Conservation (phyloP, 1,140 invertebrate species). For the Drosophila auraria region DNA sequence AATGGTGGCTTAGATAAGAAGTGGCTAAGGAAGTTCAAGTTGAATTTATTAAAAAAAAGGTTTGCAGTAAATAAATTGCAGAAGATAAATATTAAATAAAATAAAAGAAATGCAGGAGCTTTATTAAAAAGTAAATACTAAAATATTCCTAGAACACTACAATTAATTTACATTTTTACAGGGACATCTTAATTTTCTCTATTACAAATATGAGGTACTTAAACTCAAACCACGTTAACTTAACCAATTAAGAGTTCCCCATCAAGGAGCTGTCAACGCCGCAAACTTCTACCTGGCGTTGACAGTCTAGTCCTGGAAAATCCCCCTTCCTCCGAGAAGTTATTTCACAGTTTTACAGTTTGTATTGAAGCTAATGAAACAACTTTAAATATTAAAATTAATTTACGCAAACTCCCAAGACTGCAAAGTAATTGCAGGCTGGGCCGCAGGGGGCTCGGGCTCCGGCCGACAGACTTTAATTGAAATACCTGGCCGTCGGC, state of each 20-base stretch:
- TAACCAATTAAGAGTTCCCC: slow-evolving; percentile 19
- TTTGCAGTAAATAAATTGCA: background rate
- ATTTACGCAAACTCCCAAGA: slow-evolving; percentile 2
- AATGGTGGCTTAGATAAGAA: slow-evolving; percentile 3
- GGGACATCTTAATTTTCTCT: background rate
- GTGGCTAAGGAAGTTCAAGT: background rate
- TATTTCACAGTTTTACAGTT: slow-evolving; percentile 46
- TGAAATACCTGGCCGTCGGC: slow-evolving; percentile 51
- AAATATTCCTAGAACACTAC: background rate
- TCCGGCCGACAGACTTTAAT: slow-evolving; percentile 32
- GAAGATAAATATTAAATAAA: background rate
- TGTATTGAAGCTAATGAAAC: slow-evolving; percentile 37
- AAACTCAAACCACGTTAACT: background rate
- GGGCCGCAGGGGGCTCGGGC: background rate
- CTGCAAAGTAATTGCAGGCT: slow-evolving; percentile 17
- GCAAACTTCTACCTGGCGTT: slow-evolving; percentile 16
- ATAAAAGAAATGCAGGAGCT: too few species aligned
- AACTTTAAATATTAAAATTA: slow-evolving; percentile 69
- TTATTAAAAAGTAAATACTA: background rate
- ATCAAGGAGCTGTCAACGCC: slow-evolving; percentile 17
- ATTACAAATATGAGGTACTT: background rate
- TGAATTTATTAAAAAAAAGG: slow-evolving; percentile 5
- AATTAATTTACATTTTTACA: background rate
- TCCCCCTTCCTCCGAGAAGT: slow-evolving; percentile 8
- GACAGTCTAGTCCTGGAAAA: slow-evolving; percentile 22